phyloP scores from a whole-genome alignment of 2,888 invertebrate species.

The Cerceris ruficornis region DNA sequence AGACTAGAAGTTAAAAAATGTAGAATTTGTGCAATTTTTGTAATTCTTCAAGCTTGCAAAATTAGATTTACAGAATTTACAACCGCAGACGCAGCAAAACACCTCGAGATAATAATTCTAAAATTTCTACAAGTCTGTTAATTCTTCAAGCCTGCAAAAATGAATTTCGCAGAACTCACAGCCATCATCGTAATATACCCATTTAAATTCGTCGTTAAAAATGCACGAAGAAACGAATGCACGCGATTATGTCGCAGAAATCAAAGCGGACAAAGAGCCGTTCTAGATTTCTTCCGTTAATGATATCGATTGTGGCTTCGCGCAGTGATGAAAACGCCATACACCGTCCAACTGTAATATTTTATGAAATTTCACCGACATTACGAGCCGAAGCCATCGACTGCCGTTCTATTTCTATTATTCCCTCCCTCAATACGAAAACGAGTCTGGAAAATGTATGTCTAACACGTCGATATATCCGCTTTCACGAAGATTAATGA shows the following conservation, averaged over 20 bases:
- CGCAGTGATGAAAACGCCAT: constrained; percentile 26
- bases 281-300: constrained; percentile 12
- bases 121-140: too few species aligned
- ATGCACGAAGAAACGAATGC: not conserved
- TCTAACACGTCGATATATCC: not conserved
- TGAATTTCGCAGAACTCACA: too few species aligned
- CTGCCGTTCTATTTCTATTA: constrained; percentile 22
- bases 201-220: not conserved
- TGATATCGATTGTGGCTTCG: constrained; percentile 30
- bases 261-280: too few species aligned
- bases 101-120: too few species aligned
- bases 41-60: too few species aligned
- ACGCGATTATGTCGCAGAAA: not conserved
- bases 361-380: constrained; percentile 38
- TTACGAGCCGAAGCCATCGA: constrained; percentile 24
- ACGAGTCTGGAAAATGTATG: not conserved
- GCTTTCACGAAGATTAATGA: not conserved
- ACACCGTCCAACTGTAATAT: constrained; percentile 28
- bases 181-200: too few species aligned
- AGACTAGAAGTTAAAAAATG: too few species aligned
- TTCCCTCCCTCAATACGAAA: not conserved
- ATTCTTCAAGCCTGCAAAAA: too few species aligned
- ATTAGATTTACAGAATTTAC: too few species aligned
- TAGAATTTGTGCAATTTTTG: too few species aligned
- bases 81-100: too few species aligned